Base-by-base conservation (phyloP, 2,888 invertebrate genomes). In the Orthosia gracilis region DNA sequence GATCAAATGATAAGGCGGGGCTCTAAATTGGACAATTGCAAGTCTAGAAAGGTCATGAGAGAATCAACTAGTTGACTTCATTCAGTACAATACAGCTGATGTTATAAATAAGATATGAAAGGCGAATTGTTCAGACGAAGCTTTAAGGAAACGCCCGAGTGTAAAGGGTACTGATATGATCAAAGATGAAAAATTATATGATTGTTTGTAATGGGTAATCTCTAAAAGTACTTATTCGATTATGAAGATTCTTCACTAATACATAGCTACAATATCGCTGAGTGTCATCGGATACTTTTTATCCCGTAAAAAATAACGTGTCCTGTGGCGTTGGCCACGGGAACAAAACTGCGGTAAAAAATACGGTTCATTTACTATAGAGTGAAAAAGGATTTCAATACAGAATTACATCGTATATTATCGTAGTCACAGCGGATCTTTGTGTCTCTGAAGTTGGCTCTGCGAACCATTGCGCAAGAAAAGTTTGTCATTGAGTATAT, bases 21-120 rank as follows among this genome's bases (percentile, higher is more conserved):
- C 26, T 73, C 61, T 80, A 71, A 85, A 86, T 80, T 84, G 77
- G 63, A 88, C 76, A 82, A 87, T 87, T 85, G 86, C 50, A 68
- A 45, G 52, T 62, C 63, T 66, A 63, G 69, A 69, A 76, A 79
- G 85, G 81, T 83, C 88, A 78, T 54, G 23, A 18, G 66, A 61
- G 73, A 76, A 82, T 84, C 71, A 86, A 76, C 80, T 71, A 74
- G 73, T 78, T 84, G 80, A 77, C 69, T 71, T 55, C 61, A 17
- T n/a, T 26, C 11, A 0, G 15, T 50, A 45, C 9, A 1, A 18
- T 52, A 31, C 58, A 73, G 67, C 49, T 58, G 61, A 47, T 45
- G 3, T 21, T 47, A 63, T 80, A 80, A 54, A 64, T 50, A 68
- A 61, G 26, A 65, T 12, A 63, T 21, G 61, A 55, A 76, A 65